A percentile compares a stretch with the other conserved stretches of the same genome.
These are phyloP conservation scores for Polydrusus tereticollis DNA, from an alignment of 2,888 invertebrate species.

Conservation along the genomic window DNA sequence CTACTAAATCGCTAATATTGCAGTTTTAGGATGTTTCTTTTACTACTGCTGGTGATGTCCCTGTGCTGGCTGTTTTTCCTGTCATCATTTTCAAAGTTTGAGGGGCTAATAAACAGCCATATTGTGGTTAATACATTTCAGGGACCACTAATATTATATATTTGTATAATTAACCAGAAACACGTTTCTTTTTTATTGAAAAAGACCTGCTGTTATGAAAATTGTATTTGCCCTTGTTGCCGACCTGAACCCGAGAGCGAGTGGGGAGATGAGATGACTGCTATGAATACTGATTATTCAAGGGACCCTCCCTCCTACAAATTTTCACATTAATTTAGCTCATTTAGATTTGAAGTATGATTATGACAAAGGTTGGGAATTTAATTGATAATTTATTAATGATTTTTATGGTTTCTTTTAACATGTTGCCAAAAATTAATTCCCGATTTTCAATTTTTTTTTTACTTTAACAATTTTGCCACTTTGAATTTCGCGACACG, in stretches of 20 bases:
- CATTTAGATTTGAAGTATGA: too few relatives aligned
- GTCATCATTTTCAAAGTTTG: constrained; percentile 81
- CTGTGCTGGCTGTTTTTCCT: constrained; percentile 83
- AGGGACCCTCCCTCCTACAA: neutral
- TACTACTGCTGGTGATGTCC: constrained; percentile 82
- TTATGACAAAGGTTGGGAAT: too few relatives aligned
- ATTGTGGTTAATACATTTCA: constrained; percentile 83
- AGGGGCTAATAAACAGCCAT: constrained; percentile 80
- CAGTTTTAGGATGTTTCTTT: constrained; percentile 85
- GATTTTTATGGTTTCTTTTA: too few relatives aligned
- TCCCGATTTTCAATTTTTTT: too few relatives aligned
- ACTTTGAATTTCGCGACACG: too few relatives aligned
- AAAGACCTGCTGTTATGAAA: constrained; percentile 83
- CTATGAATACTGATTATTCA: constrained; percentile 76
- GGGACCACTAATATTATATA: constrained; percentile 80
- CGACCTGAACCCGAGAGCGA: constrained; percentile 78
- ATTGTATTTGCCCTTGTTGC: constrained; percentile 69
- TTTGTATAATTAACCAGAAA: constrained; percentile 82
- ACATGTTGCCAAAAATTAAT: too few relatives aligned
- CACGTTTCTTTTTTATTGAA: constrained; percentile 83
- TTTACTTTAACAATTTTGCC: too few relatives aligned
- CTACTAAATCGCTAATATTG: constrained; percentile 60
- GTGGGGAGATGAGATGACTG: constrained; percentile 92
- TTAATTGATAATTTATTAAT: too few relatives aligned
- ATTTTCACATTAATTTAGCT: constrained; percentile 7